phyloP scores from a whole-genome alignment of 2,888 invertebrate genomes.

The Entomobrya proxima region DNA sequence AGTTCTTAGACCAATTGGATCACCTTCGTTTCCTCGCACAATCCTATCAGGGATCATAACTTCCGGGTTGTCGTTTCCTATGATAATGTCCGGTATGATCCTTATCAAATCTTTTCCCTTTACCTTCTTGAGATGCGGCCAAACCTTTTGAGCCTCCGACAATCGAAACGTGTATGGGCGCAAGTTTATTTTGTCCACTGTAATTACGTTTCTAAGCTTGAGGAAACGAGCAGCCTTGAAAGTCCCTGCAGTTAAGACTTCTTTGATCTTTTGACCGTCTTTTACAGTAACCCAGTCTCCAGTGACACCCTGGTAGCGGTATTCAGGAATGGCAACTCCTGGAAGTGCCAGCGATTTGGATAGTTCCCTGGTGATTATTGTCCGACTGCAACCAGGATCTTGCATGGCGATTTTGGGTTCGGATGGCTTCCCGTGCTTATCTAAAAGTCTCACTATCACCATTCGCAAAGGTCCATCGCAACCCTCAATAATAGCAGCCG shows the following conservation, averaged over 20 bases:
- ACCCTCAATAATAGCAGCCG: neutral
- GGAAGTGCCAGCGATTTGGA: neutral
- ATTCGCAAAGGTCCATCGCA: neutral
- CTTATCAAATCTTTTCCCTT: neutral
- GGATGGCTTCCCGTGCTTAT: neutral
- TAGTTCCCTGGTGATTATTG: neutral
- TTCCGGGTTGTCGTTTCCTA: neutral
- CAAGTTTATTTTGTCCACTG: neutral
- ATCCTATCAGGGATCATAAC: neutral
- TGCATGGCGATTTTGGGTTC: neutral
- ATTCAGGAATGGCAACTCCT: neutral
- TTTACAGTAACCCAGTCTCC: neutral
- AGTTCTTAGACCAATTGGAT: neutral
- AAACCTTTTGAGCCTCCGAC: neutral
- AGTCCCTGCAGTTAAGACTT: neutral
- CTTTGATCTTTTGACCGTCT: neutral
- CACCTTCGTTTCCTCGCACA: neutral
- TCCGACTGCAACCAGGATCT: neutral
- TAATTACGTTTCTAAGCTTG: neutral
- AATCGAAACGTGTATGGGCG: neutral
- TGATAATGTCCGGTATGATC: neutral
- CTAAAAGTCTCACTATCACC: neutral
- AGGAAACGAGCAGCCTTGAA: neutral
- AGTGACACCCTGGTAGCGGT: neutral
- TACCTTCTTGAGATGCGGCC: neutral